Base-by-base conservation (phyloP, 2,113 vertebrate species). In the Rhineura floridana region DNA sequence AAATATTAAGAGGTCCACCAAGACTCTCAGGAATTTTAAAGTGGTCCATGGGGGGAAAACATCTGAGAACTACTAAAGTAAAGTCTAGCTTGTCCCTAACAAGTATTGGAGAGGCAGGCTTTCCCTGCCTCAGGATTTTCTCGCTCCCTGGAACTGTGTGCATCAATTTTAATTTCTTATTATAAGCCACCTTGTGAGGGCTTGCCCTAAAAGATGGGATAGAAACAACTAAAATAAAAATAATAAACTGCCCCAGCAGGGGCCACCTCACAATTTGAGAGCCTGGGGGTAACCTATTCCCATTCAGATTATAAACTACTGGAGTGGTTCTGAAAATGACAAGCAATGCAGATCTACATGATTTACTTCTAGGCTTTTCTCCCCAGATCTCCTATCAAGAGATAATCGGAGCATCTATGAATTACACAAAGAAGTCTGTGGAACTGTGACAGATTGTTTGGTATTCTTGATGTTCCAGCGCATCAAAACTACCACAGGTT, bases 331-430 rank as follows among this genome's bases (percentile, higher is more conserved):
- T 70, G 76, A 70, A 80, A 86, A 55, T n/a, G 77, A 52, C 50
- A 70, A 28, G 36, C 76, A 80, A 36, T 87, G 76, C 62, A 25
- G 50, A 42, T 42, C 19, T 86, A 46, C 17, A 39, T 44, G 77
- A 39, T 12, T 42, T 73, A 39, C 55, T 44, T 8, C 73, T 78
- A 50, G 12, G 2, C 76, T 69, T 70, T 79, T 69, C 46, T 55
- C 30, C 63, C 46, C 4, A 28, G 28, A 12, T 55, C 48, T 52
- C 13, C 48, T 86, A 87, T 65, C 76, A 87, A 55, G 63, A 87
- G 36, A 69, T 84, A 87, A 87, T 52, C 13, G 69, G n/a, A 80
- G 65, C 9, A 42, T n/a, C 46, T 67, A 87, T 80, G 76, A 80
- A 69, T 87, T 76, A 85, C 33, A 80, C 25, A 65, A 30, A 83